Evolutionary conservation across 2,113 vertebrate species (phyloP), one percentile per base, ranked within the genome.

Genomic region (Fukomys damarensis): DNA sequence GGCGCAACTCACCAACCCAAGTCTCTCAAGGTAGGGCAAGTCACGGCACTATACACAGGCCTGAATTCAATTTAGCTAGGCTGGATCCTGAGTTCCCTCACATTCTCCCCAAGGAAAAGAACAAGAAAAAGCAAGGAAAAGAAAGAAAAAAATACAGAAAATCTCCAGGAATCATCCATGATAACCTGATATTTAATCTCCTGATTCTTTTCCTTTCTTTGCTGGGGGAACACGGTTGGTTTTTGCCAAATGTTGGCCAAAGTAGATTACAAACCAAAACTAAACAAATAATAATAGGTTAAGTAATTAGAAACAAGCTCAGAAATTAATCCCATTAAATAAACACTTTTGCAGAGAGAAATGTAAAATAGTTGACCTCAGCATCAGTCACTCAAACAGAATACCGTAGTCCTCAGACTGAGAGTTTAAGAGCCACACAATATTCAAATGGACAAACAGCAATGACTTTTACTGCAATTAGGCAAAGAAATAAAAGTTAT

Each of bases 171-270:
- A 54, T 90, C 83, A 94, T 43, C 68, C 79, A 86, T 52, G 63
- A 84, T 65, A 74, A 89, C 10, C 89, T 81, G 46, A 87, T 91
- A 28, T 96, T 92, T 49, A 93, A 89, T 58, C 89, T 93, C 46
- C 41, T n/a, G 28, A 65, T 61, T 86, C 10, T 93, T 72, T 70
- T 94, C 28, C 59, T 54, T 38, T 52, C n/a, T 87, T 83, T 74
- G 46, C 43, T 68, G 14, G 65, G 9, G 30, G 11, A 72, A 17
- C 20, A 85, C 30, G 63, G 35, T 17, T 83, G 20, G 49, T n/a
- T 81, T 32, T 87, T 83, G 32, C 26, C 63, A 94, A 91, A 19
- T 26, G 11, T n/a, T 86, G 41, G 86, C 49, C 32, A 83, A 96
- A 86, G 56, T 56, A 74, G 12, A 43, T 79, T 82, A 41, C 28